Evolutionary conservation across 2,113 vertebrate species (phyloP).

Genomic region (Ellobius talpinus): DNA sequence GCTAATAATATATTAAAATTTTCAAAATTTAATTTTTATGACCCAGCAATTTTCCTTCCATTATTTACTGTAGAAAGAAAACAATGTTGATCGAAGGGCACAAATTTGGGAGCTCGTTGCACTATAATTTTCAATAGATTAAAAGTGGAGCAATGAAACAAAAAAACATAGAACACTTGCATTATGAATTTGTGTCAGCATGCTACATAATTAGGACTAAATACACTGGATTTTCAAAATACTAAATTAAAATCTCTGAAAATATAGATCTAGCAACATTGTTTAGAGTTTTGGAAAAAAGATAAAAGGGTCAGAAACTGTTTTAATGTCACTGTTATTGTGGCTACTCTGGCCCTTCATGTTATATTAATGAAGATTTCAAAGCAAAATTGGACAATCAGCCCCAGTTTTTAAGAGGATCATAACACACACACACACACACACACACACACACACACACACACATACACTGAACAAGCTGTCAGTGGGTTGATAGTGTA

Average conservation of each 20-base stretch:
- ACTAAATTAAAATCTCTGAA: not conserved
- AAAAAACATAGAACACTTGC: not conserved
- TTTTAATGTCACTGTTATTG: not conserved
- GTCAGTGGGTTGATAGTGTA: not conserved
- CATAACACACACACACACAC: not conserved
- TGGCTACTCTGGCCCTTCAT: not conserved
- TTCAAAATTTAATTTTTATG: not conserved
- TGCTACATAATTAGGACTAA: not conserved
- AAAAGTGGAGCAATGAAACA: not conserved
- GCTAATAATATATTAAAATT: not conserved
- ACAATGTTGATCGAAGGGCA: not conserved
- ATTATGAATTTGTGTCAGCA: not conserved
- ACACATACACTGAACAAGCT: not conserved
- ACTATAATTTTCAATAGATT: not conserved
- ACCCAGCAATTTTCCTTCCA: not conserved
- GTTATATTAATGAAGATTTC: not conserved
- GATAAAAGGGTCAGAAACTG: not conserved
- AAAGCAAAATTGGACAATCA: not conserved
- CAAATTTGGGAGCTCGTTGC: not conserved
- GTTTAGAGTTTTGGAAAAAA: not conserved
- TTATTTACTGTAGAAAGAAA: not conserved
- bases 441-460: not conserved
- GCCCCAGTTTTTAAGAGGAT: not conserved
- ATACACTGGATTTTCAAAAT: not conserved
- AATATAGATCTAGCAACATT: no score